Conservation (phyloP, 2,113 vertebrate genomes). For the Ahaetulla prasina region DNA sequence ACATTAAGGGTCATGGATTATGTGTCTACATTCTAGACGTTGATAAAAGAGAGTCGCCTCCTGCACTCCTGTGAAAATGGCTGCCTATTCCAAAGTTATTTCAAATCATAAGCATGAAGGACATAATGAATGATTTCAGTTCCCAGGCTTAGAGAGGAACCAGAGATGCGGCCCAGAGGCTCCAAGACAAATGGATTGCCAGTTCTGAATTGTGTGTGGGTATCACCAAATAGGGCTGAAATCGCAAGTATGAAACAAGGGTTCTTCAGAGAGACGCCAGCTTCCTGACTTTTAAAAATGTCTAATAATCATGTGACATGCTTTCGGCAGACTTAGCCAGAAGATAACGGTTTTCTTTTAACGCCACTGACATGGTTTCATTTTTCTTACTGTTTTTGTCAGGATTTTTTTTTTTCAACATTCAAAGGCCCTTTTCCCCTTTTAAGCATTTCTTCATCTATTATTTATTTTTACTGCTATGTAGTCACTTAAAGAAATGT, state of each 20-base stretch:
- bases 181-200: background rate
- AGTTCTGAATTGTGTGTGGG: background rate
- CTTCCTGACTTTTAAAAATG: background rate
- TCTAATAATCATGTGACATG: background rate
- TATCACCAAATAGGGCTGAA: background rate
- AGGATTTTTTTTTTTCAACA: too few relatives aligned
- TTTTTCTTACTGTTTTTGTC: background rate
- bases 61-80: background rate
- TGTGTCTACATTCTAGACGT: background rate
- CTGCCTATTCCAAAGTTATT: background rate
- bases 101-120: background rate
- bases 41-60: background rate
- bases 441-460: slow-evolving; percentile 22
- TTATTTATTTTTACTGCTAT: slow-evolving; percentile 15
- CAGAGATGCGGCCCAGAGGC: background rate
- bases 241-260: background rate
- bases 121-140: background rate
- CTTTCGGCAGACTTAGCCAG: background rate
- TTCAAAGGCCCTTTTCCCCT: slow-evolving; percentile 1
- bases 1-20: background rate
- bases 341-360: background rate
- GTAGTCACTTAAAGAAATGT: slow-evolving; percentile 23
- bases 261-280: background rate
- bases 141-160: background rate
- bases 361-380: background rate